phyloP scores from a whole-genome alignment of 2,888 invertebrate species.

The Diaphora mendica region DNA sequence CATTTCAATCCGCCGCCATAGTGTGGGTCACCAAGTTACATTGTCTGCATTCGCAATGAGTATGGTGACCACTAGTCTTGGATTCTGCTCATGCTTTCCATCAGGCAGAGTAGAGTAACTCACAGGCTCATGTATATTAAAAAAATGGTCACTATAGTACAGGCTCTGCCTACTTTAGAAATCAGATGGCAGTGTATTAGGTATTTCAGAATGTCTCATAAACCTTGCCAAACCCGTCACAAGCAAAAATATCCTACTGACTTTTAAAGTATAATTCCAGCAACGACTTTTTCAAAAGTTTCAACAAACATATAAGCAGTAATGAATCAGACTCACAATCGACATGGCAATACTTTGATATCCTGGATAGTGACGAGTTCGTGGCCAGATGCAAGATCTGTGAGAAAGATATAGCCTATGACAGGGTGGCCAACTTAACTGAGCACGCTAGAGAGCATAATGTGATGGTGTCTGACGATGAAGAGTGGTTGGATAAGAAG shows the following conservation, averaged over 20 bases:
- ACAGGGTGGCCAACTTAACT: conserved; percentile 24
- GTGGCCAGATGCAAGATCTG: conserved; percentile 37
- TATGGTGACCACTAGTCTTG: too few relatives aligned
- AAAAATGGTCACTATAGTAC: too few relatives aligned
- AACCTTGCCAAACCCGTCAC: neutral
- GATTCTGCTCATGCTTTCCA: too few relatives aligned
- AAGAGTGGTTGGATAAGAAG: conserved; percentile 9
- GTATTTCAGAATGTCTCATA: neutral
- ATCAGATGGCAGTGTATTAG: too few relatives aligned
- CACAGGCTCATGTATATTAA: too few relatives aligned
- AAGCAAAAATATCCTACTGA: neutral
- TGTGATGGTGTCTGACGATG: conserved; percentile 23
- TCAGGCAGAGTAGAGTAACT: too few relatives aligned
- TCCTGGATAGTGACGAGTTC: conserved; percentile 30
- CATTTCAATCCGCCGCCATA: too few relatives aligned
- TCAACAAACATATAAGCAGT: neutral
- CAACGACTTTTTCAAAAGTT: neutral
- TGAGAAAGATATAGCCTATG: conserved; percentile 18
- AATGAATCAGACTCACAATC: neutral
- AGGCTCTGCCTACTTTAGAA: neutral
- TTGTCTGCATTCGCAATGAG: too few relatives aligned
- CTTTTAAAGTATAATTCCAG: neutral
- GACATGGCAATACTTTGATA: conserved; percentile 36
- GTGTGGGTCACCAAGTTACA: too few relatives aligned
- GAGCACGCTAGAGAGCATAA: conserved; percentile 26